Conservation (phyloP, 2,113 vertebrate genomes). For the Tragelaphus strepsiceros region DNA sequence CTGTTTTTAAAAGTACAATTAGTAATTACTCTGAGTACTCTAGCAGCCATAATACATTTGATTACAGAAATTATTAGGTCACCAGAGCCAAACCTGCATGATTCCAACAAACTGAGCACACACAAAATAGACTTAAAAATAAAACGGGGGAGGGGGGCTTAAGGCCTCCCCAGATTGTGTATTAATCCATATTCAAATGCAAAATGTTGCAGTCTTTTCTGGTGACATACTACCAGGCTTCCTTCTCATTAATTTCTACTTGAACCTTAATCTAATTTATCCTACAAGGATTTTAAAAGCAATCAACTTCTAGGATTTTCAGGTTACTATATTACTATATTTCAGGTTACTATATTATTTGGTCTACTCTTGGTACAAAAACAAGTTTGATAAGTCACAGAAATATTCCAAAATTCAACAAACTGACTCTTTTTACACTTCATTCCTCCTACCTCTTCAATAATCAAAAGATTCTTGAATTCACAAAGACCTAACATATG, state of each 20-base stretch:
- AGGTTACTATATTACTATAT: background rate
- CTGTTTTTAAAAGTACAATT: slow-evolving; percentile 51
- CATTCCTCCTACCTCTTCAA: slow-evolving; percentile 2
- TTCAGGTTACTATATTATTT: background rate
- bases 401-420: slow-evolving; percentile 24
- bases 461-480: slow-evolving; percentile 27
- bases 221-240: slow-evolving; percentile 1
- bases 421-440: slow-evolving; percentile 26
- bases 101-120: slow-evolving; percentile 56
- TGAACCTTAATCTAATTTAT: slow-evolving; percentile 44
- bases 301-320: slow-evolving; percentile 14
- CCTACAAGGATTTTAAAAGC: background rate
- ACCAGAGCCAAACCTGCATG: slow-evolving; percentile 44
- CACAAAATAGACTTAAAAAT: slow-evolving; percentile 51
- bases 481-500: background rate
- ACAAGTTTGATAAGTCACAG: background rate
- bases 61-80: slow-evolving; percentile 62
- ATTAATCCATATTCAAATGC: slow-evolving; percentile 39
- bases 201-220: slow-evolving; percentile 15
- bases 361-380: slow-evolving; percentile 15
- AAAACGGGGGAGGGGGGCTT: background rate
- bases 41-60: slow-evolving; percentile 45
- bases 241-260: slow-evolving; percentile 40
- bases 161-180: background rate
- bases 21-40: slow-evolving; percentile 47